Percentiles rank a stretch among this genome's conserved stretches.
Evolutionary conservation across 2,113 vertebrate genomes (phyloP).

Genomic region (Amphilophus citrinellus): DNA sequence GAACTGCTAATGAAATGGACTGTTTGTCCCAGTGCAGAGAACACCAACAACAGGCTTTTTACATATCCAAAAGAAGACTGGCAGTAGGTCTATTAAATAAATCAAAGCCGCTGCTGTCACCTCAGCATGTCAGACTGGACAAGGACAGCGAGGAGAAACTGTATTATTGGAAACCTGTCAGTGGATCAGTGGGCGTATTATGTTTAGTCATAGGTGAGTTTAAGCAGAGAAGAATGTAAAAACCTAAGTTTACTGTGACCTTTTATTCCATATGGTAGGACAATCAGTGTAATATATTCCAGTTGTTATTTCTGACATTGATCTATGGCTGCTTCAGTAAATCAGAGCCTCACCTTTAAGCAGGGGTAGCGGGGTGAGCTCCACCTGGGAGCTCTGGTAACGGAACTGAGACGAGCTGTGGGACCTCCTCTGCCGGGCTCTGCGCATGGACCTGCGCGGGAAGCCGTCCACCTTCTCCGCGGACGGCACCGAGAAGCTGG

Average conservation of each 20-base stretch:
- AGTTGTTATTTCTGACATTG: neutral
- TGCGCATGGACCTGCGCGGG: slow-evolving; percentile 89
- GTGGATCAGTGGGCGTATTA: neutral
- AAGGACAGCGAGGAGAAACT: slow-evolving; percentile 3
- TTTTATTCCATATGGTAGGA: neutral
- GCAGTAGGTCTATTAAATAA: neutral
- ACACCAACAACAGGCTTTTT: neutral
- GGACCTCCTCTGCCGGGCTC: slow-evolving; percentile 89
- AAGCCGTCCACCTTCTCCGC: slow-evolving; percentile 95
- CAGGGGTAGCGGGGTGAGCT: slow-evolving; percentile 90
- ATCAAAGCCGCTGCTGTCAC: slow-evolving; percentile 22
- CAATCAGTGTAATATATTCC: neutral
- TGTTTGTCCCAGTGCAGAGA: neutral
- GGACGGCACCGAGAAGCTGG: slow-evolving; percentile 90
- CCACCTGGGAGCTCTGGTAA: slow-evolving; percentile 94
- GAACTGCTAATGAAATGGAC: neutral
- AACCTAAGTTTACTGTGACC: neutral
- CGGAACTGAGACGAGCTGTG: slow-evolving; percentile 95
- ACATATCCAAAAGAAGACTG: neutral
- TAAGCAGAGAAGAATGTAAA: neutral
- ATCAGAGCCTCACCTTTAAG: slow-evolving; percentile 87
- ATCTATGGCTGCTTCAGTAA: neutral
- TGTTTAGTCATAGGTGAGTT: neutral
- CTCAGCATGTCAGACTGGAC: slow-evolving; percentile 12
- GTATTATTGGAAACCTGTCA: slow-evolving; percentile 14